Conservation (phyloP, 2,113 vertebrate species). For the Myiopsitta monachus region DNA sequence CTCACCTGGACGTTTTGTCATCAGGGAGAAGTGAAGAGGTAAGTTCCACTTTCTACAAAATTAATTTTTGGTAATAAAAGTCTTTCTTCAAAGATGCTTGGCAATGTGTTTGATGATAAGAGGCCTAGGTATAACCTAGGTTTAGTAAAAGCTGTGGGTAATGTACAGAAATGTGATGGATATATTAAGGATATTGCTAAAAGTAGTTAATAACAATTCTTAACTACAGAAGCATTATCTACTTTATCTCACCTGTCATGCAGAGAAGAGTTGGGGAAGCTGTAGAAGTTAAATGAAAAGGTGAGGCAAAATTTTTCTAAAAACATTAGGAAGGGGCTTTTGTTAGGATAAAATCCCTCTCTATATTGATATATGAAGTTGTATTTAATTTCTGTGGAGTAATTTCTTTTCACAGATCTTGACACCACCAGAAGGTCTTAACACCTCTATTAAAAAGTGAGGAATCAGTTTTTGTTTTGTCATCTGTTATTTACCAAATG, state of each 20-base stretch:
- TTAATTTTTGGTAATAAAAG: rapidly evolving
- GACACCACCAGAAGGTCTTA: background rate
- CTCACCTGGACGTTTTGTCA: background rate
- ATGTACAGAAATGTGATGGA: background rate
- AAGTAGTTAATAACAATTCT: background rate
- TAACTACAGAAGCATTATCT: background rate
- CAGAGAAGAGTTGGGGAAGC: background rate
- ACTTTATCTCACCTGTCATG: background rate
- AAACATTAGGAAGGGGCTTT: background rate
- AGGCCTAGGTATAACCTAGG: background rate
- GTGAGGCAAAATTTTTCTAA: background rate
- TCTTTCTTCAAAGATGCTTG: background rate
- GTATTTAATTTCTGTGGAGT: background rate
- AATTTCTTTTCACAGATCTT: background rate
- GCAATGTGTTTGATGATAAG: background rate
- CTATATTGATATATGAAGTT: background rate
- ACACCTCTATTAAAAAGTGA: background rate
- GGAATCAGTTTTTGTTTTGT: background rate
- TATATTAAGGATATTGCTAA: background rate
- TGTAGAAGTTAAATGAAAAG: background rate
- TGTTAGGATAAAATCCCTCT: background rate
- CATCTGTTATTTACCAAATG: background rate
- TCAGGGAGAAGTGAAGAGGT: background rate
- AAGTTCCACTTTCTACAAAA: background rate
- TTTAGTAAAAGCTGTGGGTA: background rate